phyloP scores from a whole-genome alignment of 2,888 invertebrate genomes.

The Sicus ferrugineus region DNA sequence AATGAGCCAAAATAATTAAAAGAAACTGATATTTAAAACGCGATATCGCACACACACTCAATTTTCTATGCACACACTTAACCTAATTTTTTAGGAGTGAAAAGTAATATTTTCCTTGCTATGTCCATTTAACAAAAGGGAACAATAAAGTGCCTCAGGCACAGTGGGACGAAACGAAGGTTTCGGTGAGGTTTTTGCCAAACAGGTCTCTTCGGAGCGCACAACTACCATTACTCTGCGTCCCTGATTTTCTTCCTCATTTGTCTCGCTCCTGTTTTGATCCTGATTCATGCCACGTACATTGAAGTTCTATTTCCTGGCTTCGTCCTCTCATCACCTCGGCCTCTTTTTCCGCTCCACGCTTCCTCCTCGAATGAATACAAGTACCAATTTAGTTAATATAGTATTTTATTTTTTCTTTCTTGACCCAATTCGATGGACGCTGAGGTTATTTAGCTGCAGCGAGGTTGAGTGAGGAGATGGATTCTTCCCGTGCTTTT shows the following conservation, averaged over 20 bases:
- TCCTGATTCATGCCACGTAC: background rate
- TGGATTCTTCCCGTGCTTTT: background rate
- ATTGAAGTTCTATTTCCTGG: background rate
- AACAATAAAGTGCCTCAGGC: too few relatives aligned
- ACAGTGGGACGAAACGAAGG: too few relatives aligned
- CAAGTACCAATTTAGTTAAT: slow-evolving; percentile 31
- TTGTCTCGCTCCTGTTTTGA: background rate
- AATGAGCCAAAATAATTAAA: background rate
- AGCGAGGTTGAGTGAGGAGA: background rate
- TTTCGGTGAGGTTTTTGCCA: too few relatives aligned
- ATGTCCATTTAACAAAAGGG: too few relatives aligned
- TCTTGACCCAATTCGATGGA: slow-evolving; percentile 27
- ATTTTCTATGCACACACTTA: background rate
- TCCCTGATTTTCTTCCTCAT: background rate
- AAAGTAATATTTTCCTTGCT: too few relatives aligned
- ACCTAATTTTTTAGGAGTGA: background rate
- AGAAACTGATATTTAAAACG: background rate
- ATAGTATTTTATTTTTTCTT: slow-evolving; percentile 28
- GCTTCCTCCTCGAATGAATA: background rate
- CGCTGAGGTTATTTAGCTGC: background rate
- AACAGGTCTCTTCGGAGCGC: too few relatives aligned
- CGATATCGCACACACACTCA: background rate
- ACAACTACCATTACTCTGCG: too few relatives aligned
- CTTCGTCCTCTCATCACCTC: background rate
- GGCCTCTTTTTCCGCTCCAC: background rate